phyloP scores from a whole-genome alignment of 2,888 invertebrate genomes.

The Rhabditoides inermis region DNA sequence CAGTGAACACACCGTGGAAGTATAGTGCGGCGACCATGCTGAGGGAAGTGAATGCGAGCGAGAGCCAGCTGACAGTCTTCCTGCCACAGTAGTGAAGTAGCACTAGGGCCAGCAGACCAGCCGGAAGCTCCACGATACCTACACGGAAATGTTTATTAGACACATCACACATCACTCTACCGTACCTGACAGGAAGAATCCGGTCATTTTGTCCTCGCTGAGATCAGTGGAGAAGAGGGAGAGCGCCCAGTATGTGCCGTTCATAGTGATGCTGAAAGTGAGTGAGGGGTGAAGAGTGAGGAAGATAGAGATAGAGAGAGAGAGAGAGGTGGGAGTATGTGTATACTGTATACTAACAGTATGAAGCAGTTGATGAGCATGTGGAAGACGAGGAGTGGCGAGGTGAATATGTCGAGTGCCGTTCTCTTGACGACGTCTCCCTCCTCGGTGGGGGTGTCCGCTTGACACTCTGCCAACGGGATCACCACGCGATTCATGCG shows the following conservation, averaged over 20 bases:
- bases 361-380: conserved; percentile 37
- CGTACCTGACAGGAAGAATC: conserved; percentile 50
- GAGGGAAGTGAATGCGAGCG: too few species aligned
- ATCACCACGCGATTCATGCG: conserved; percentile 28
- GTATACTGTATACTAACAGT: conserved; percentile 21
- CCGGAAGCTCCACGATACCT: conserved; percentile 43
- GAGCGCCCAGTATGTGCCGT: conserved; percentile 48
- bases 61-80: too few species aligned
- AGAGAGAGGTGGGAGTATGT: neutral
- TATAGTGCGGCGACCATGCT: too few species aligned
- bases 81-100: too few species aligned
- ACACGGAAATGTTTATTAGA: too few species aligned
- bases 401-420: conserved; percentile 24
- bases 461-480: conserved; percentile 17
- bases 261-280: conserved; percentile 39
- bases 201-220: conserved; percentile 43
- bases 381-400: conserved; percentile 27
- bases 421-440: conserved; percentile 7
- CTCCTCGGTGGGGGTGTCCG: conserved; percentile 3
- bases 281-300: neutral
- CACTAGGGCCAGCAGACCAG: conserved; percentile 30
- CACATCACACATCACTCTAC: too few species aligned
- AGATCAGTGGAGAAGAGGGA: conserved; percentile 47
- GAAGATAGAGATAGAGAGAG: neutral
- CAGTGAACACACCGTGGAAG: too few species aligned